Percentiles rank a stretch among this genome's conserved stretches.
Conservation (phyloP, 2,113 vertebrate genomes). For the Menura novaehollandiae region DNA sequence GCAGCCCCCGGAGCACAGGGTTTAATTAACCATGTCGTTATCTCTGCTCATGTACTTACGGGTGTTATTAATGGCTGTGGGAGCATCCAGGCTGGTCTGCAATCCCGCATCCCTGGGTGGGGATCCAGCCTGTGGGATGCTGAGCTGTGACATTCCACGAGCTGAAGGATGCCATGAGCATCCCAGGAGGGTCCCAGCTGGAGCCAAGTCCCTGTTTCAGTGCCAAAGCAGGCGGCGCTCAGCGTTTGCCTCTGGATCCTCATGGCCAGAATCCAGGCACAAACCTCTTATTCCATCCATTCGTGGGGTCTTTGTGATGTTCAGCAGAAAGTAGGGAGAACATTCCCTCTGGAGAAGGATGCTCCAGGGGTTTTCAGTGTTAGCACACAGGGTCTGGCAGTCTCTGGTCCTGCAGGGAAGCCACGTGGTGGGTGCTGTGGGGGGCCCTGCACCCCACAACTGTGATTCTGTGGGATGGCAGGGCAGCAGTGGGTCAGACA, state of each 20-base stretch:
- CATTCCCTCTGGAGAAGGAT: rapidly evolving
- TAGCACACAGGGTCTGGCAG: rapidly evolving
- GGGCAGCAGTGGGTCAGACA: background rate
- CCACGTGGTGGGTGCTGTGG: rapidly evolving
- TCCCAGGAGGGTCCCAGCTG: background rate
- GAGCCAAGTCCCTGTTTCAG: rapidly evolving
- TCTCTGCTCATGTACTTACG: background rate
- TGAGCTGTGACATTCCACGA: background rate
- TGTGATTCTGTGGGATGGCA: background rate
- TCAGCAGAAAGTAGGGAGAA: background rate
- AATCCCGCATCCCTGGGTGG: background rate
- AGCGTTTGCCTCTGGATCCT: background rate
- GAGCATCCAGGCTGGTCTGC: background rate
- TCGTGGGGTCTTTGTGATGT: rapidly evolving
- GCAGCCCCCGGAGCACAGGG: background rate
- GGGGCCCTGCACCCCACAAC: background rate
- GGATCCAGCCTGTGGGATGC: background rate
- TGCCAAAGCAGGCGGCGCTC: background rate
- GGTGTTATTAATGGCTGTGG: slow-evolving; percentile 18
- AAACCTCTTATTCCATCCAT: background rate
- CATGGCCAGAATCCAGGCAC: rapidly evolving
- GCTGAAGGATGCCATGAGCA: background rate
- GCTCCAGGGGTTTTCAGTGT: background rate
- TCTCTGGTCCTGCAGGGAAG: rapidly evolving
- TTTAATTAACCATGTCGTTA: slow-evolving; percentile 40